Evolutionary conservation across 2,888 invertebrate genomes (phyloP), one percentile per base, ranked within the genome.

Genomic region (Mimachlamys varia): DNA sequence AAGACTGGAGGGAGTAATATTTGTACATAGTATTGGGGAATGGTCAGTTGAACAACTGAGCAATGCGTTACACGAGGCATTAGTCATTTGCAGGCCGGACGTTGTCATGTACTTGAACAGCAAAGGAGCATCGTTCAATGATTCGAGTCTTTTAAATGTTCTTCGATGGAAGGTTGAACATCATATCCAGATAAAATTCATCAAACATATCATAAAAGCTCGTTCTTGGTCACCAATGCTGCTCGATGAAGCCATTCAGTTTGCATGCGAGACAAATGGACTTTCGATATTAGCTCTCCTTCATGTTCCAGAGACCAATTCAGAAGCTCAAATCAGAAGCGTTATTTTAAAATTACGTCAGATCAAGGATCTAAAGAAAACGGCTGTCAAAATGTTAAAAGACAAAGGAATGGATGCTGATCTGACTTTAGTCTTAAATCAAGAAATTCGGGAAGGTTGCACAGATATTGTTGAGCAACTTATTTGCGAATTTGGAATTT

Each of bases 41-140:
- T 76, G 76, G 76, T 33, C 76, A 22, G 76, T 76, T 76, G 76
- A 76, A 27, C 76, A 76, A 7, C 33, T 76, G 76, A 76, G 76
- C 76, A 22, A 76, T 27, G 76, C 76, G 10, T 76, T 76, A 33
- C 76, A 76, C 33, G 27, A 33, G 76, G 76, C 76, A 10, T 33
- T 76, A 27, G 33, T 76, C 33, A 27, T 76, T 76, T 76, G 76
- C 27, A 76, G 76, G 33, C 76, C 76, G 27, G 76, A 76, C 15
- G 27, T 76, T 33, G 7, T 76, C 12, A 10, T 13, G 0, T 27
- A 76, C 33, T 76, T 76, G 17, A 27, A 33, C 10, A 10, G 0
- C 10, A 33, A 76, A 33, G 76, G 76, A 33, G 76, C 33, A 33
- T 5, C 13, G 27, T 76, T 33, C 76, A 76, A 33, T 76, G 33